A percentile compares a stretch with the other conserved stretches of the same genome.
Evolutionary conservation across 2,113 vertebrate species (phyloP).

Genomic region (Hassar affinis): DNA sequence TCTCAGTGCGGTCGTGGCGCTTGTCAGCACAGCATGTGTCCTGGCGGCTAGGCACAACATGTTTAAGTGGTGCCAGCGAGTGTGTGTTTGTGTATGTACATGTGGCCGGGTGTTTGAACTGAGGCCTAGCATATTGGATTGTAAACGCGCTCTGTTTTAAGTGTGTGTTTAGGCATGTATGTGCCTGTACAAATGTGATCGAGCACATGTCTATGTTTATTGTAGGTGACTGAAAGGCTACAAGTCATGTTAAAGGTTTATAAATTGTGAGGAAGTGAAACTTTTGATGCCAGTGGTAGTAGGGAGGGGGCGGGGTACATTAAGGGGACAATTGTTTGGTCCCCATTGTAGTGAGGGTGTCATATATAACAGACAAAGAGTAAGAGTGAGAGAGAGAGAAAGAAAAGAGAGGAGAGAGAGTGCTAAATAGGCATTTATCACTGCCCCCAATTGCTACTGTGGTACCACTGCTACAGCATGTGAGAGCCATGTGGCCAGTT

Average conservation of each 20-base stretch:
- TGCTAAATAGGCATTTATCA: background rate
- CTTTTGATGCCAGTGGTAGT: background rate
- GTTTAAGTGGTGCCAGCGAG: constrained; percentile 38
- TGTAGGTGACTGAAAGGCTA: background rate
- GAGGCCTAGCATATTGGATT: background rate
- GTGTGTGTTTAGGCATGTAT: background rate
- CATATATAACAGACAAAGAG: background rate
- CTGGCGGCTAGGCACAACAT: constrained; percentile 29
- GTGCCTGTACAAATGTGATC: background rate
- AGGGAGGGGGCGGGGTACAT: background rate
- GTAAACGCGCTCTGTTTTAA: background rate
- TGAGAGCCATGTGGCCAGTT: constrained; percentile 1
- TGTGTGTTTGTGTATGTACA: constrained; percentile 25
- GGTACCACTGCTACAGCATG: background rate
- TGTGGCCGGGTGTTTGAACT: background rate
- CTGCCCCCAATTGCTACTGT: background rate
- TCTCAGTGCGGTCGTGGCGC: constrained; percentile 33
- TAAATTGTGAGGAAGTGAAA: background rate
- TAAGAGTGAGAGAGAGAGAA: background rate
- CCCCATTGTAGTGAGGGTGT: background rate
- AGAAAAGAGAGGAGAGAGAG: background rate
- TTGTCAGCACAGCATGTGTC: constrained; percentile 42
- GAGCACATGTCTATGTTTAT: background rate
- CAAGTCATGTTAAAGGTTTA: background rate
- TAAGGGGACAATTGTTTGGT: background rate